These are phyloP conservation scores for Oscheius sp. DNA, from an alignment of 2,888 invertebrate species.

Conservation along the genomic window DNA sequence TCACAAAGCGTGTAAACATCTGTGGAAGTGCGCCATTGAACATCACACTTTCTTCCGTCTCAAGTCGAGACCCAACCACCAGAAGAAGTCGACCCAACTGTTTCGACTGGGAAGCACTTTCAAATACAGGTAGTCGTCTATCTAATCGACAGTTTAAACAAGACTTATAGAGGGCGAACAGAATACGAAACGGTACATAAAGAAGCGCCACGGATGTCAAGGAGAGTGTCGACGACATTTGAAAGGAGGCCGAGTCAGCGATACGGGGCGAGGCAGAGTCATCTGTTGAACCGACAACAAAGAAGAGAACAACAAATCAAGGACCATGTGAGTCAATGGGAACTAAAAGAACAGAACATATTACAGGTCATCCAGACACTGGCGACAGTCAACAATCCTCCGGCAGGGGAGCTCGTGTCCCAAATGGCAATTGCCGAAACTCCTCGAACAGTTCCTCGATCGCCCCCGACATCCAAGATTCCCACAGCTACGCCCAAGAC, in stretches of 20 bases:
- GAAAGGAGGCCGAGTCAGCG: conserved; percentile 92
- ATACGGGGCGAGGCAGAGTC: conserved; percentile 55
- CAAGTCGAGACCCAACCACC: conserved; percentile 44
- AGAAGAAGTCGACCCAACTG: conserved; percentile 77
- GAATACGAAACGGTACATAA: conserved; percentile 84
- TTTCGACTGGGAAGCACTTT: conserved; percentile 98
- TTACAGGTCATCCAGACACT: conserved; percentile 19
- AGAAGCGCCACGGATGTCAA: conserved; percentile 76
- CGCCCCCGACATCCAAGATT: conserved; percentile 20
- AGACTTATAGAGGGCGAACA: conserved; percentile 85
- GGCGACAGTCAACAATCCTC: conserved; percentile 2
- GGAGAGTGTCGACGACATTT: conserved; percentile 90
- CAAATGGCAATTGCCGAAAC: conserved; percentile 1
- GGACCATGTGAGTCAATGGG: conserved; percentile 26
- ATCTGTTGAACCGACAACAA: conserved; percentile 36
- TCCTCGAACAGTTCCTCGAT: neutral
- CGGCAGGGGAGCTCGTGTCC: conserved; percentile 22
- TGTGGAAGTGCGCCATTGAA: conserved; percentile 99
- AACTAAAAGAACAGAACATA: neutral
- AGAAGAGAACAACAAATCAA: conserved; percentile 34
- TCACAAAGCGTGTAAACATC: conserved; percentile 97
- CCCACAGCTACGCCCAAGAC: neutral
- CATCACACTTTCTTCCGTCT: conserved; percentile 98
- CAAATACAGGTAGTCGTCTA: conserved; percentile 80
- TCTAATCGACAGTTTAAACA: neutral